phyloP scores from a whole-genome alignment of 2,113 vertebrate species.

The Dasypus novemcinctus region DNA sequence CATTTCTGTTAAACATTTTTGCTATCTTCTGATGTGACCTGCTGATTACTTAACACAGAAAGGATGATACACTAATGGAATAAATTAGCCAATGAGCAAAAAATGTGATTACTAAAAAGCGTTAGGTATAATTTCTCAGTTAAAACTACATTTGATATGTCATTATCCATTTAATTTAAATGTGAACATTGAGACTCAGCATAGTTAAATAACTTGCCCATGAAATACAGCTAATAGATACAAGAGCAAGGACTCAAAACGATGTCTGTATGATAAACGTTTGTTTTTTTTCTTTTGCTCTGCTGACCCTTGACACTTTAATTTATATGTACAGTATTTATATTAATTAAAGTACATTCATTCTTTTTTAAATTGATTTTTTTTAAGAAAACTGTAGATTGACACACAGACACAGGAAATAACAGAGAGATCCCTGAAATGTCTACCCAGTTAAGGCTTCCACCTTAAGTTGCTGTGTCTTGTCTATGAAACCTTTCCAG shows the following conservation, averaged over 20 bases:
- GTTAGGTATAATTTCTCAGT: background rate
- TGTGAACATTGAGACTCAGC: background rate
- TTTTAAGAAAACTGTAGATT: background rate
- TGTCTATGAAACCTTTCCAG: too few species aligned
- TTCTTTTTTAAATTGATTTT: background rate
- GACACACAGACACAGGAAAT: background rate
- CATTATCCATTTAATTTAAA: background rate
- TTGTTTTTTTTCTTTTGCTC: background rate
- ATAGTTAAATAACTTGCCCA: background rate
- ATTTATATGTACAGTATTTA: background rate
- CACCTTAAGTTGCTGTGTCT: too few species aligned
- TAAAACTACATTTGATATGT: background rate
- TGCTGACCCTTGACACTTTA: background rate
- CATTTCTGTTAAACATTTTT: slow-evolving; percentile 31
- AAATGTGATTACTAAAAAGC: background rate
- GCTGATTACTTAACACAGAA: slow-evolving; percentile 51
- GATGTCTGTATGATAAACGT: background rate
- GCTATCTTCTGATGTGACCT: background rate
- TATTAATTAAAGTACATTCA: background rate
- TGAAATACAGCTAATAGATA: background rate
- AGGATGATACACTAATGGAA: background rate
- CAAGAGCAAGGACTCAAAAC: background rate
- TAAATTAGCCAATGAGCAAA: slow-evolving; percentile 3
- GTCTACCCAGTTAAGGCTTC: background rate
- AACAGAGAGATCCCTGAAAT: background rate